A percentile compares a stretch with the other conserved stretches of the same genome.
phyloP scores from a whole-genome alignment of 2,797 vertebrate species.

The Pteropus rufus region DNA sequence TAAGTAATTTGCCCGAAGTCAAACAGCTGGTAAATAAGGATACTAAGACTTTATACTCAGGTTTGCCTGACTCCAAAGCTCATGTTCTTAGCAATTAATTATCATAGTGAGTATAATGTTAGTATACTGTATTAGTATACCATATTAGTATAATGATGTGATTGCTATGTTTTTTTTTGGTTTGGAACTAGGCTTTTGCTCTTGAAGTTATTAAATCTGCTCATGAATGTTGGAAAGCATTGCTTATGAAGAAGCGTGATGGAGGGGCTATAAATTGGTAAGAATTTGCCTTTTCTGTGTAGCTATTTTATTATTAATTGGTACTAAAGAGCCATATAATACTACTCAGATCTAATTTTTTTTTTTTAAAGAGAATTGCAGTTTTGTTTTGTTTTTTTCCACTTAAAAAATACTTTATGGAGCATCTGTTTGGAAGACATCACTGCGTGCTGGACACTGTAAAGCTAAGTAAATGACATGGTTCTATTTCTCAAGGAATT shows the following conservation, averaged over 20 bases:
- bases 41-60: background rate
- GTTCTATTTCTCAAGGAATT: background rate
- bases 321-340: background rate
- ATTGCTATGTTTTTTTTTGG: constrained; percentile 56
- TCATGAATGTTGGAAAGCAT: constrained; percentile 92
- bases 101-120: background rate
- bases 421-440: background rate
- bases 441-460: background rate
- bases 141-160: background rate
- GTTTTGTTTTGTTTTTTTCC: background rate
- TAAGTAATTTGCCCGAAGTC: background rate
- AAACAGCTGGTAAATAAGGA: background rate
- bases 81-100: background rate
- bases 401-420: background rate
- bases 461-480: background rate
- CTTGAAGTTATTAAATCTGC: constrained; percentile 90
- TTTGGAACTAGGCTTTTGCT: constrained; percentile 90
- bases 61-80: background rate
- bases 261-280: constrained; percentile 90
- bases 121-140: background rate
- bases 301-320: background rate
- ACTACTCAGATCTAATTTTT: background rate
- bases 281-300: constrained; percentile 66
- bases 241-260: constrained; percentile 89
- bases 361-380: background rate